Evolutionary conservation across 2,888 invertebrate genomes (phyloP).

Genomic region (Idaea dimidiata): DNA sequence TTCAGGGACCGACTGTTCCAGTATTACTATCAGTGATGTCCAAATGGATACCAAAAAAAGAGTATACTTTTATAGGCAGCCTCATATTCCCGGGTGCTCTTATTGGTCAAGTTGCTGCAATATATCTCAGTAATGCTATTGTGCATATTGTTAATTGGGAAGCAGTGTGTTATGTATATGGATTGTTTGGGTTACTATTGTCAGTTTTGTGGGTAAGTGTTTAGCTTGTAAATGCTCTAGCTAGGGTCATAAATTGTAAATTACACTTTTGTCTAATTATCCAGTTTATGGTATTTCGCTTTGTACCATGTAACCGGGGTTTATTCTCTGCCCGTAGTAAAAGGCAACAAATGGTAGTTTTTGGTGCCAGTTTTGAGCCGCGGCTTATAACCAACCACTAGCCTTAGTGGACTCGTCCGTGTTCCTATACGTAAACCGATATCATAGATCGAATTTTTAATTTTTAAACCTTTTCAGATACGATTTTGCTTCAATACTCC

Average conservation of each 20-base stretch:
- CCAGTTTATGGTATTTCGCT: too few relatives aligned
- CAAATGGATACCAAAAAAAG: slow-evolving; percentile 18
- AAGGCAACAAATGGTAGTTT: too few relatives aligned
- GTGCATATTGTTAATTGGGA: slow-evolving; percentile 14
- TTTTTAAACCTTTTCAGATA: not conserved
- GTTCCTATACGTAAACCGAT: too few relatives aligned
- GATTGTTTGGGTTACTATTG: slow-evolving; percentile 10
- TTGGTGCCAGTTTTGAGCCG: too few relatives aligned
- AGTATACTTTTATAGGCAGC: slow-evolving; percentile 15
- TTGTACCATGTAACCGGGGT: too few relatives aligned
- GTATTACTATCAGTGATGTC: slow-evolving; percentile 20
- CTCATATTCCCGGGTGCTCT: slow-evolving; percentile 21
- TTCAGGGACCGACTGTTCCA: slow-evolving; percentile 19
- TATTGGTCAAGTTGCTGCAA: slow-evolving; percentile 13
- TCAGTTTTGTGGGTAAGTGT: slow-evolving; percentile 18
- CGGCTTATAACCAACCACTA: too few relatives aligned
- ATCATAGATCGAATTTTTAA: not conserved
- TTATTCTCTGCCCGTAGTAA: too few relatives aligned
- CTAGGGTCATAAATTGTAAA: not conserved
- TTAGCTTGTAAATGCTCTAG: not conserved
- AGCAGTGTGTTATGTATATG: slow-evolving; percentile 18
- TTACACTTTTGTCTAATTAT: not conserved
- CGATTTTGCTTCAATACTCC: slow-evolving; percentile 12
- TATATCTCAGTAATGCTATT: slow-evolving; percentile 8
- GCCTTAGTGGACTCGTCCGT: too few relatives aligned